A percentile compares a stretch with the other conserved stretches of the same genome.
These are phyloP conservation scores for Glyptemys insculpta DNA, from an alignment of 2,797 vertebrate genomes.

Conservation along the genomic window DNA sequence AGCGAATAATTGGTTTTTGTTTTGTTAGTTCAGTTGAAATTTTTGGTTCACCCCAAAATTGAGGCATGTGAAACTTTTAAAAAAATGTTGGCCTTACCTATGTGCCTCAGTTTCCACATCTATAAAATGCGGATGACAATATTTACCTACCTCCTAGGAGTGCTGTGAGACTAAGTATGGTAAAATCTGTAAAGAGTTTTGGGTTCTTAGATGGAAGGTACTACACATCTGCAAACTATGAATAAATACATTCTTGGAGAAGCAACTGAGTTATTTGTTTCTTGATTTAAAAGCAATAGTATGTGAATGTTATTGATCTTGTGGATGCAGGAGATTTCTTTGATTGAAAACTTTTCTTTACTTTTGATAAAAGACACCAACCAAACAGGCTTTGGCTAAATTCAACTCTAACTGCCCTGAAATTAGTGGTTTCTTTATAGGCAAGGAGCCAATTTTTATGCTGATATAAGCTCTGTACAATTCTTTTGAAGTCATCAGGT, in stretches of 20 bases:
- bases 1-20: background rate
- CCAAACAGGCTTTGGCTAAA: background rate
- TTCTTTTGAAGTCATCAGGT: background rate
- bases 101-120: background rate
- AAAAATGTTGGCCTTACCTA: background rate
- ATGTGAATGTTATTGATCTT: background rate
- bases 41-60: background rate
- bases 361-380: background rate
- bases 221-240: background rate
- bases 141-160: background rate
- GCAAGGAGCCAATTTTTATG: background rate
- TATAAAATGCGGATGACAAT: background rate
- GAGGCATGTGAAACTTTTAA: background rate
- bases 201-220: background rate
- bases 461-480: background rate
- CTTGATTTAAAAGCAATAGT: background rate
- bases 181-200: background rate
- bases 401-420: background rate
- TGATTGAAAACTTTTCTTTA: background rate
- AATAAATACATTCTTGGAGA: background rate
- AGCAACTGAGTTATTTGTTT: background rate
- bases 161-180: background rate
- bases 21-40: background rate
- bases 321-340: background rate
- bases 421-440: background rate